These are phyloP conservation scores for Colletes latitarsis DNA, from an alignment of 1,140 invertebrate genomes.

Conservation along the genomic window DNA sequence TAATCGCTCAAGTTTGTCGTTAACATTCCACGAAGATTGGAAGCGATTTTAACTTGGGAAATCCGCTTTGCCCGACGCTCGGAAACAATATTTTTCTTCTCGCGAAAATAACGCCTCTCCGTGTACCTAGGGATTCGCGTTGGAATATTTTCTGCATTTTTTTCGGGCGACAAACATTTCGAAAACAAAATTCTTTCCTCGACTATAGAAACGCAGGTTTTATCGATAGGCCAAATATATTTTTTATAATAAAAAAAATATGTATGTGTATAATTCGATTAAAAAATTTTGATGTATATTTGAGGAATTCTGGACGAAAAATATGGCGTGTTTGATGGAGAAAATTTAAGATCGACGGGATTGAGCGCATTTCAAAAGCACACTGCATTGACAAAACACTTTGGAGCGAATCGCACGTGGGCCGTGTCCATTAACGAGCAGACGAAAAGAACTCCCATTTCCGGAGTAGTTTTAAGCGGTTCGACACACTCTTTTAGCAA, in stretches of 20 bases:
- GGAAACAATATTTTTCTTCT: neutral
- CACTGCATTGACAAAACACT: slow-evolving; percentile 25
- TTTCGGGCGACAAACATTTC: too few species aligned
- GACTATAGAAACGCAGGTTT: too few species aligned
- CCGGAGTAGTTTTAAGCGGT: slow-evolving; percentile 49
- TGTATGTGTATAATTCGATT: too few species aligned
- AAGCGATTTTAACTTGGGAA: neutral
- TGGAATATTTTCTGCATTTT: too few species aligned
- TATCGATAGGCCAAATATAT: too few species aligned
- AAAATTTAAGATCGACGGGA: neutral
- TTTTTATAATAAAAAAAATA: too few species aligned
- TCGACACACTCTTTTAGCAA: slow-evolving; percentile 45
- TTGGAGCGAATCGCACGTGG: slow-evolving; percentile 17
- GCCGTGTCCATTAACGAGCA: slow-evolving; percentile 35
- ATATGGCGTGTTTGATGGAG: too few species aligned
- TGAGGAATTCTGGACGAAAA: too few species aligned
- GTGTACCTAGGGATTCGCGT: too few species aligned
- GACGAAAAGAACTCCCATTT: slow-evolving; percentile 44
- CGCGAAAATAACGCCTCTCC: neutral
- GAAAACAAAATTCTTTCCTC: too few species aligned
- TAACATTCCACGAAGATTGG: neutral
- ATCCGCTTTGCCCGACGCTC: neutral
- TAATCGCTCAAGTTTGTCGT: slow-evolving; percentile 16
- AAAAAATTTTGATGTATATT: too few species aligned
- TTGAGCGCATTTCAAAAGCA: slow-evolving; percentile 3